Conservation (phyloP, 2,888 invertebrate genomes). For the Dimorphilus gyrociliatus region DNA sequence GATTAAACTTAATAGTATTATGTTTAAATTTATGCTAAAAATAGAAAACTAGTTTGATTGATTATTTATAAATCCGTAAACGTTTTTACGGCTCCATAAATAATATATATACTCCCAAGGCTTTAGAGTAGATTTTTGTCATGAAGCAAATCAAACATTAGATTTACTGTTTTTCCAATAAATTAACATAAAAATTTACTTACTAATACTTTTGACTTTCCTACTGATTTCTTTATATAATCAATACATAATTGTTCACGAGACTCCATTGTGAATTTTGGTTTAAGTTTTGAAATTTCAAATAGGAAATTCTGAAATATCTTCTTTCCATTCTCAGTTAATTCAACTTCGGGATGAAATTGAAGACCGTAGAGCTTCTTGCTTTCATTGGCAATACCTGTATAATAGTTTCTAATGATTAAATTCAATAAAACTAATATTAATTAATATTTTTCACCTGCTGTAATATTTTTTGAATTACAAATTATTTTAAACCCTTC, state of each 20-base stretch:
- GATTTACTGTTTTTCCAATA: too few species aligned
- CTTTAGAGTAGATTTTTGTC: too few species aligned
- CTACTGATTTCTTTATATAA: slow-evolving; percentile 73
- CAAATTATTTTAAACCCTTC: slow-evolving; percentile 73
- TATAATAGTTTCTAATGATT: slow-evolving; percentile 7
- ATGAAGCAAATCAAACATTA: too few species aligned
- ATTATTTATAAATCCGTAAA: too few species aligned
- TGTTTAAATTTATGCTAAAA: too few species aligned
- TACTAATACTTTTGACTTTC: slow-evolving; percentile 78
- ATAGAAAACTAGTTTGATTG: too few species aligned
- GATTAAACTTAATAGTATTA: too few species aligned
- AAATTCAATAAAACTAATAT: too few species aligned
- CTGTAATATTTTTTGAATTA: slow-evolving; percentile 38
- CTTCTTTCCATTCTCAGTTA: slow-evolving; percentile 70
- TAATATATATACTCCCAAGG: too few species aligned
- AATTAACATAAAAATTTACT: slow-evolving; percentile 33
- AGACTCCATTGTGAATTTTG: slow-evolving; percentile 69
- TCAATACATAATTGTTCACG: slow-evolving; percentile 77
- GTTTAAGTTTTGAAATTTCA: slow-evolving; percentile 68
- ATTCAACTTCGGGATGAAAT: slow-evolving; percentile 96
- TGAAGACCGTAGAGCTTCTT: slow-evolving; percentile 66
- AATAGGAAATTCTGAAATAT: slow-evolving; percentile 89
- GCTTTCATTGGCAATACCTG: slow-evolving; percentile 76
- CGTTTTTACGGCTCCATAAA: too few species aligned
- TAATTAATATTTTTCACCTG: slow-evolving; percentile 26